phyloP scores from a whole-genome alignment of 1,140 invertebrate genomes.

The Drosophila tropicalis region DNA sequence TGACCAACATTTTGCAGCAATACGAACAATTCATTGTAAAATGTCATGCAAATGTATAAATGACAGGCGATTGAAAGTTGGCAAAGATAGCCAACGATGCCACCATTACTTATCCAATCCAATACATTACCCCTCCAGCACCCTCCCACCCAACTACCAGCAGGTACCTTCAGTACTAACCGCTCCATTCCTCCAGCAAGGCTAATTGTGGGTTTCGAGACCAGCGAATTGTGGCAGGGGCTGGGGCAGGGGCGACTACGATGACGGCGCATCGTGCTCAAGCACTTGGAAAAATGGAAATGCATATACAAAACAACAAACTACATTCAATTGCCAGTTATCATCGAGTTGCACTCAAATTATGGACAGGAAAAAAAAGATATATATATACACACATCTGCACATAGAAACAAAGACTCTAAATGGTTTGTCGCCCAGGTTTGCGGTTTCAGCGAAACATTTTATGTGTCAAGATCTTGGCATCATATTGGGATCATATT shows the following conservation, averaged over 20 bases:
- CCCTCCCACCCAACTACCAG: neutral
- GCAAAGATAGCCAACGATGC: constrained; percentile 2
- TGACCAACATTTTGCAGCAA: neutral
- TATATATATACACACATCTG: neutral
- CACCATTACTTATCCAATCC: neutral
- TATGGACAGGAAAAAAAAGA: constrained; percentile 3
- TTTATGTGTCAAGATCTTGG: too few relatives aligned
- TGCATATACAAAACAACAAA: constrained; percentile 11
- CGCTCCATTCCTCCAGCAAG: constrained; percentile 4
- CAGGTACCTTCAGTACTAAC: neutral
- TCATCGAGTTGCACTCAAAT: constrained; percentile 31
- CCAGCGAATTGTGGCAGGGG: constrained; percentile 25
- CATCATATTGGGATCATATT: too few relatives aligned
- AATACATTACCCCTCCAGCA: neutral
- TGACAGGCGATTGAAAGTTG: constrained; percentile 46
- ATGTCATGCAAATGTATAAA: constrained; percentile 72
- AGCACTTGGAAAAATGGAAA: constrained; percentile 13
- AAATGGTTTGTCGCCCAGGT: neutral
- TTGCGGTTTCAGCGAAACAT: neutral
- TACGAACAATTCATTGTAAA: constrained; percentile 60
- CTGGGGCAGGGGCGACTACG: neutral
- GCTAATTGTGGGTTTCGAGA: constrained; percentile 56
- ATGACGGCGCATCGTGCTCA: constrained; percentile 14
- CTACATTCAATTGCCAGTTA: constrained; percentile 26
- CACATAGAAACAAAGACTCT: neutral